A percentile compares a stretch with the other conserved stretches of the same genome.
Evolutionary conservation across 2,797 vertebrate genomes (phyloP).

Genomic region (Oceanodroma leucorhoa): DNA sequence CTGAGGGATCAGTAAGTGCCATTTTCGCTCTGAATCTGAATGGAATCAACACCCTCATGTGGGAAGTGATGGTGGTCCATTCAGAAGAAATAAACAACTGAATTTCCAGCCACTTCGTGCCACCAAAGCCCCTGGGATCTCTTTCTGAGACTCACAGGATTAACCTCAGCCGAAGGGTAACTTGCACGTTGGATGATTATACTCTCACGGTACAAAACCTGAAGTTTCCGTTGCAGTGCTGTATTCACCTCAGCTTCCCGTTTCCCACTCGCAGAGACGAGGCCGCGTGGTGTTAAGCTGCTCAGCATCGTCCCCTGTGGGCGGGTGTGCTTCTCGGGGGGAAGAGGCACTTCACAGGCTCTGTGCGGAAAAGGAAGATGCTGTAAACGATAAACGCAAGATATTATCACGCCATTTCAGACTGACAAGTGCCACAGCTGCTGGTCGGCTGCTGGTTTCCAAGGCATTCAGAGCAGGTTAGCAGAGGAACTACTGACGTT

Average conservation of each 20-base stretch:
- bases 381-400: fast-evolving
- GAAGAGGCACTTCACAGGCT: neutral
- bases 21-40: neutral
- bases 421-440: neutral
- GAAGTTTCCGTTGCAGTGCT: fast-evolving
- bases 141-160: neutral
- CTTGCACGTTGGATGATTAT: fast-evolving
- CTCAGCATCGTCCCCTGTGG: neutral
- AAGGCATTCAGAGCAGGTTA: fast-evolving
- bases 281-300: fast-evolving
- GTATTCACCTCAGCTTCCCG: fast-evolving
- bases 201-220: fast-evolving
- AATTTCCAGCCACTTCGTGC: neutral
- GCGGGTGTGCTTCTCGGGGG: fast-evolving
- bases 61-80: fast-evolving
- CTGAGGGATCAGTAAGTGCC: fast-evolving
- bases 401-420: fast-evolving
- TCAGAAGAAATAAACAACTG: neutral
- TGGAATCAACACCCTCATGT: fast-evolving
- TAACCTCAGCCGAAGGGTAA: neutral
- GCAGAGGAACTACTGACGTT: fast-evolving
- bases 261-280: fast-evolving
- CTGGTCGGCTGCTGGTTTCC: neutral
- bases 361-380: neutral
- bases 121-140: too few relatives aligned